A percentile compares a stretch with the other conserved stretches of the same genome.
phyloP scores from a whole-genome alignment of 2,113 vertebrate species.

The Phyllostomus discolor region DNA sequence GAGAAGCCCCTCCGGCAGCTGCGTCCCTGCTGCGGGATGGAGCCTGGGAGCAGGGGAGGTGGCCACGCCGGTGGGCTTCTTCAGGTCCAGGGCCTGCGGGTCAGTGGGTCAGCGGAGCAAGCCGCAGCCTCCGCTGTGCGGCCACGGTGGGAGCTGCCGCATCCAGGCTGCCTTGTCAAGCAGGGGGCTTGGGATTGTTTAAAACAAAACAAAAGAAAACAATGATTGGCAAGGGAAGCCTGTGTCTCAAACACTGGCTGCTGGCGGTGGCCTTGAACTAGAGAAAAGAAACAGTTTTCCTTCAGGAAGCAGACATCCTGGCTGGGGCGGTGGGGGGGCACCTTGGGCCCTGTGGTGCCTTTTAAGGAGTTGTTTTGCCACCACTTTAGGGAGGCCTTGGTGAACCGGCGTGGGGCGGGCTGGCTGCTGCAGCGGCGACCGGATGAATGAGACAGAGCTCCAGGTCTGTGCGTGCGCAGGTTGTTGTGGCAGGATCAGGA shows the following conservation, averaged over 20 bases:
- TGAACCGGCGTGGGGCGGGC: neutral
- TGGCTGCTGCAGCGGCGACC: neutral
- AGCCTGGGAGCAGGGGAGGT: fast-evolving
- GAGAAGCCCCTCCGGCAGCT: neutral
- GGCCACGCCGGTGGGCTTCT: fast-evolving
- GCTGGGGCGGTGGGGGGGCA: neutral
- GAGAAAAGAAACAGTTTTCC: neutral
- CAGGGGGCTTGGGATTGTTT: neutral
- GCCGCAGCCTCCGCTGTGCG: neutral
- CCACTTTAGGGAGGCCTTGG: neutral
- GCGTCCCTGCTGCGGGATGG: fast-evolving
- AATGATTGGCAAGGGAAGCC: conserved; percentile 19
- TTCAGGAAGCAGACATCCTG: neutral
- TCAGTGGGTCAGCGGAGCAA: neutral
- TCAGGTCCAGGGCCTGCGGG: neutral
- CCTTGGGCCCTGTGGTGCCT: fast-evolving
- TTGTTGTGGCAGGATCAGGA: neutral
- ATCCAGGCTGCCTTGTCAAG: neutral
- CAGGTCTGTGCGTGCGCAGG: neutral
- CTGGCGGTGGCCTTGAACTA: neutral
- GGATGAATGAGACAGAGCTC: neutral
- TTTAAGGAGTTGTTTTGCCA: neutral
- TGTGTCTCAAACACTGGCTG: neutral
- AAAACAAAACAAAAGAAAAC: neutral
- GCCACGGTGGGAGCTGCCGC: fast-evolving